Conservation (phyloP, 2,797 vertebrate species). For the Mareca penelope region DNA sequence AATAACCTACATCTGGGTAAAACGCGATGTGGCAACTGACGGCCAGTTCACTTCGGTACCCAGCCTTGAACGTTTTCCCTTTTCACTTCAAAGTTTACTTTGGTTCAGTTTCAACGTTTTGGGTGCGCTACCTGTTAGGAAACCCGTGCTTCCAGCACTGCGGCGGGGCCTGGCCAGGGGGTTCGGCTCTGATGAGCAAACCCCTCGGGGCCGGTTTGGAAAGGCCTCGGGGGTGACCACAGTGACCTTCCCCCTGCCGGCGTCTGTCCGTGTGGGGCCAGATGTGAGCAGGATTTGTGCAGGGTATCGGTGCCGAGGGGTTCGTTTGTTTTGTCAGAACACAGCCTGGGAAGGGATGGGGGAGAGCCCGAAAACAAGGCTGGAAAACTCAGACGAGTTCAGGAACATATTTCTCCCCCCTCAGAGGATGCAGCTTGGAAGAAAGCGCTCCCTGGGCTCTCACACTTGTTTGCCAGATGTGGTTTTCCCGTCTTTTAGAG, state of each 20-base stretch:
- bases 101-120: not conserved
- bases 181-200: constrained; percentile 34
- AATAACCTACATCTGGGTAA: not conserved
- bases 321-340: not conserved
- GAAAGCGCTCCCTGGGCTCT: constrained; percentile 20
- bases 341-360: not conserved
- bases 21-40: not conserved
- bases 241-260: not conserved
- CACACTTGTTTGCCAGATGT: constrained; percentile 54
- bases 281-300: not conserved
- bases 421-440: not conserved
- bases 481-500: constrained; percentile 32
- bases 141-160: not conserved
- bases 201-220: constrained; percentile 32
- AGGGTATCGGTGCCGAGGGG: not conserved
- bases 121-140: not conserved
- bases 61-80: not conserved
- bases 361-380: not conserved
- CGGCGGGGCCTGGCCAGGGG: not conserved
- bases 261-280: not conserved
- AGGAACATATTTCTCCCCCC: not conserved
- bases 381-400: not conserved
- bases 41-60: not conserved
- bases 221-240: constrained; percentile 21
- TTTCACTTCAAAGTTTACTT: not conserved